A percentile compares a stretch with the other conserved stretches of the same genome.
phyloP scores from a whole-genome alignment of 2,113 vertebrate species.

The Pantherophis guttatus region DNA sequence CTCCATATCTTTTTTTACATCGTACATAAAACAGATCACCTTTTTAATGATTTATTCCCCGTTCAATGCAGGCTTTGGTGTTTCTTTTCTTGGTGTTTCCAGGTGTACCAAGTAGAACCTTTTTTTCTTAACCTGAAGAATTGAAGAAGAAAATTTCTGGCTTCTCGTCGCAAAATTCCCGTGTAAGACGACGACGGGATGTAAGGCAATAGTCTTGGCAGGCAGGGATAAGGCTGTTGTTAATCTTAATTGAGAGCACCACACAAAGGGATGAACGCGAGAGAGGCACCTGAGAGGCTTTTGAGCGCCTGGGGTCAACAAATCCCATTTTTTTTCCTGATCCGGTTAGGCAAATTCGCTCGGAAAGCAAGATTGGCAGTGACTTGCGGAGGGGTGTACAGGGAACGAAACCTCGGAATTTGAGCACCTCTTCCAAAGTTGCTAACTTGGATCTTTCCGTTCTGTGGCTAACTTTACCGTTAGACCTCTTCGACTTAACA shows the following conservation, averaged over 20 bases:
- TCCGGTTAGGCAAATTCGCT: constrained; percentile 78
- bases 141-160: not conserved
- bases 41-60: not conserved
- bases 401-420: not conserved
- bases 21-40: too few species aligned
- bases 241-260: constrained; percentile 71
- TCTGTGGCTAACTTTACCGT: not conserved
- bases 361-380: constrained; percentile 53
- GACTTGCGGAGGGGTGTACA: too few species aligned
- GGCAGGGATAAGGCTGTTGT: constrained; percentile 60
- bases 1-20: too few species aligned
- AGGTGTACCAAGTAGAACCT: not conserved
- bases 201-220: constrained; percentile 56
- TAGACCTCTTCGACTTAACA: not conserved
- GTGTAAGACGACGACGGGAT: constrained; percentile 23
- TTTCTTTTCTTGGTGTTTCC: not conserved
- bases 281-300: constrained; percentile 69
- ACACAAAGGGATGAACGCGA: constrained; percentile 57
- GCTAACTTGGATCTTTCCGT: not conserved
- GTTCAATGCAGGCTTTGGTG: not conserved
- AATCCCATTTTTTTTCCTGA: constrained; percentile 76
- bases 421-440: not conserved
- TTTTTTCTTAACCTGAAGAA: not conserved
- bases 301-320: constrained; percentile 78
- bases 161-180: constrained; percentile 48